Evolutionary conservation across 2,113 vertebrate genomes (phyloP).

Genomic region (Seriola quinqueradiata): DNA sequence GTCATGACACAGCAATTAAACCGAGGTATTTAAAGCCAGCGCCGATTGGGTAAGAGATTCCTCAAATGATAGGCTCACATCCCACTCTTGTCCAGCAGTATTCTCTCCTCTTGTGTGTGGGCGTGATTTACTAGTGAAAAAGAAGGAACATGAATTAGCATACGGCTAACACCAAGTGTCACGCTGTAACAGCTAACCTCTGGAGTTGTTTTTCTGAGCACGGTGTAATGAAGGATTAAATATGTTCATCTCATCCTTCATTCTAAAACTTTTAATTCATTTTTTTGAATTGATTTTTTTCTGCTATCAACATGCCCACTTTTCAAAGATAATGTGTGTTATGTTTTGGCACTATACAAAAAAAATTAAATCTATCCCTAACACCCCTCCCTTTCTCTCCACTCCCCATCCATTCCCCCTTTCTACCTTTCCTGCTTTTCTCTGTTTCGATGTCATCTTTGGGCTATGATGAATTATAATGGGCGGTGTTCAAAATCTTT

Average conservation of each 20-base stretch:
- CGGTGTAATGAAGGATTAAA: slow-evolving; percentile 21
- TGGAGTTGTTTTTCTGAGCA: slow-evolving; percentile 29
- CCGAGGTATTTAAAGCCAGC: slow-evolving; percentile 67
- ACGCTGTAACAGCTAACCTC: slow-evolving; percentile 24
- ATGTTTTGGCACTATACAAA: no score
- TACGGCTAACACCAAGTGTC: slow-evolving; percentile 45
- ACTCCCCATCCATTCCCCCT: no score
- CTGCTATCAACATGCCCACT: neutral
- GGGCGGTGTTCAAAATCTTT: no score
- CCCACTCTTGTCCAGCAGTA: slow-evolving; percentile 47
- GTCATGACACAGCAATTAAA: slow-evolving; percentile 73
- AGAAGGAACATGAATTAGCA: slow-evolving; percentile 61
- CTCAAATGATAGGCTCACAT: slow-evolving; percentile 62
- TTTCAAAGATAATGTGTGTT: no score
- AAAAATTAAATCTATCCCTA: no score
- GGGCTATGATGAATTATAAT: no score
- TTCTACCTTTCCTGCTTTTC: no score
- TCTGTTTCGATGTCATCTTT: no score
- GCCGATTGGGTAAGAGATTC: slow-evolving; percentile 39
- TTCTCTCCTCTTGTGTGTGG: slow-evolving; percentile 34
- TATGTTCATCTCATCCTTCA: neutral
- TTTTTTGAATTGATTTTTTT: no score
- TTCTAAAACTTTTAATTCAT: neutral
- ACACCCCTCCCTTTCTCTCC: no score
- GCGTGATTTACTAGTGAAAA: slow-evolving; percentile 53